Base-by-base conservation (phyloP, 2,888 invertebrate species). In the Apamea crenata region DNA sequence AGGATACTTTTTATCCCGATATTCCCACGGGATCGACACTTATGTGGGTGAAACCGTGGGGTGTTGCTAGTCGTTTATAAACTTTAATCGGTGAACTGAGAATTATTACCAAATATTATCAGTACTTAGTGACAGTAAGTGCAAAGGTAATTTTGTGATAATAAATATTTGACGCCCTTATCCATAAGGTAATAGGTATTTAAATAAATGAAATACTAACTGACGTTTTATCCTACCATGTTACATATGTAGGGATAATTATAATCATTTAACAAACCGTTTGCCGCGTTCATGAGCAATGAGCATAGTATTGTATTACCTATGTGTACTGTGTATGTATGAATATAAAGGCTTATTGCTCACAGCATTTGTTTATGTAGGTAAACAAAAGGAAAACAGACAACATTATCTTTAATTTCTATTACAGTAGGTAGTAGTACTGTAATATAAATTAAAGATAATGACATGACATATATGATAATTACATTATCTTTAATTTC, bases 261-360 rank as follows among this genome's bases (percentile, higher is more conserved):
- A 8, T n/a, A 66, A 47, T 50, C 18, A 73, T 71, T 50, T 70
- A 47, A n/a, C 5, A n/a, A 25, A 70, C 36, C 29, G 59, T 70
- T 82, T 53, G 18, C 53, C 44, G 53, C 70, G 5, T 70, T 63
- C 32, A 71, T 71, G 59, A 44, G n/a, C 25, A 53, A 71, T 71
- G 59, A 44, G n/a, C 25, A 53, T 29, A 21, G 71, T 83, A 80
- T 80, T 73, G 18, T 61, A 47, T 73, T 83, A 73, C 74, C 29
- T 66, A 47, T 21, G 21, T 32, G 21, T 36, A 47, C 7, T 8
- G 5, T 63, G 8, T 76, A 53, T 21, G 18, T 14, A 70, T 18
- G 21, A 7, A 36, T 53, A 14, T 53, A 65, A 36, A 65, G 21
- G 2, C 21, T 68, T 77, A 82, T 77, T 63, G 44, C 61, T 68